Conservation (phyloP, 1,140 invertebrate genomes). For the Macrostomum lignano region DNA sequence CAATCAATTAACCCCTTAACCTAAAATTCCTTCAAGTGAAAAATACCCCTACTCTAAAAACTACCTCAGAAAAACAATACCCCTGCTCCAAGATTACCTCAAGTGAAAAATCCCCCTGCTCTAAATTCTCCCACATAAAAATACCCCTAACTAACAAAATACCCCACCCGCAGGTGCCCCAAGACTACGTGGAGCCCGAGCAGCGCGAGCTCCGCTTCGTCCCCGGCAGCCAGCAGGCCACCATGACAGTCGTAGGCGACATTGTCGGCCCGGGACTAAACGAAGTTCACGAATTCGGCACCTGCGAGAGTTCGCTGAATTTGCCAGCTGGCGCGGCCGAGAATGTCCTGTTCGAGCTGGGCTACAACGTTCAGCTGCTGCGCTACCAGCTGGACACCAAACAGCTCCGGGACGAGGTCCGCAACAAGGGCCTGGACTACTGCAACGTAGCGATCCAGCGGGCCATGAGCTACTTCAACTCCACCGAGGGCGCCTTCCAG, state of each 20-base stretch:
- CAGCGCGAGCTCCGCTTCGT: constrained; percentile 62
- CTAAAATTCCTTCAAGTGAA: no score
- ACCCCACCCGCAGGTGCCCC: no score
- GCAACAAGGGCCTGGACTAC: constrained; percentile 48
- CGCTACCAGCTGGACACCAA: constrained; percentile 63
- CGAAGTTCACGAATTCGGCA: constrained; percentile 12
- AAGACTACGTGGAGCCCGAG: constrained; percentile 60
- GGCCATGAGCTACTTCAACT: constrained; percentile 4
- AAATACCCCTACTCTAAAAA: no score
- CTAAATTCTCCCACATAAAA: no score
- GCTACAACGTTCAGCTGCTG: constrained; percentile 59
- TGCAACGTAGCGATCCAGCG: constrained; percentile 37
- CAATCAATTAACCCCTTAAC: no score
- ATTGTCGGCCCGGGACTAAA: constrained; percentile 64
- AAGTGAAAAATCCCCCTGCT: no score
- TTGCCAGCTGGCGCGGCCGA: constrained; percentile 46
- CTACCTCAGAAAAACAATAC: no score
- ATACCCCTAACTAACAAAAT: no score
- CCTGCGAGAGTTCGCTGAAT: constrained; percentile 14
- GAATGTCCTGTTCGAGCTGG: constrained; percentile 80
- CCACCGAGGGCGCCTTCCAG: not conserved
- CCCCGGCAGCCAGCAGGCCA: constrained; percentile 61
- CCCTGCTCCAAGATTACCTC: no score
- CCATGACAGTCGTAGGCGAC: constrained; percentile 58
- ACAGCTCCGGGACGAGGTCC: constrained; percentile 37